These are phyloP conservation scores for Enoplosus armatus DNA, from an alignment of 2,797 vertebrate genomes.

Conservation along the genomic window DNA sequence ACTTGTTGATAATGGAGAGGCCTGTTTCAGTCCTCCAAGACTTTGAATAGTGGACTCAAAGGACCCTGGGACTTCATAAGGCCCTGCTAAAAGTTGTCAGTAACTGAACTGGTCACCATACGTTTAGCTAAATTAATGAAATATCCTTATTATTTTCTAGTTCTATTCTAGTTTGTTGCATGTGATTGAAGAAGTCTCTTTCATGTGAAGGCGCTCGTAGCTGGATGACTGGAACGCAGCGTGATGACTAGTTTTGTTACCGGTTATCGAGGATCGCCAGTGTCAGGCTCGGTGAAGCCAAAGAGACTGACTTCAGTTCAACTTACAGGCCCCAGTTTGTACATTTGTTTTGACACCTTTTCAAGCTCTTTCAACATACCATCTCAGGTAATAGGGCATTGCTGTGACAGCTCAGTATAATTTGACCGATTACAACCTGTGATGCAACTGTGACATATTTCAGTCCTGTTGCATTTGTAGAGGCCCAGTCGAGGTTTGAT, in stretches of 20 bases:
- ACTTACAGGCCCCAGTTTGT: neutral
- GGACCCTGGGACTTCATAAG: neutral
- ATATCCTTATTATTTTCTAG: too few relatives aligned
- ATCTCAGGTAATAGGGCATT: neutral
- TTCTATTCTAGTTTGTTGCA: too few relatives aligned
- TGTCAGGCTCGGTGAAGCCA: neutral
- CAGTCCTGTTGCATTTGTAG: slow-evolving; percentile 11
- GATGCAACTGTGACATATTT: slow-evolving; percentile 23
- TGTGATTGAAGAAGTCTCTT: too few relatives aligned
- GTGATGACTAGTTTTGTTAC: neutral
- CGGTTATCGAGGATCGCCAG: neutral
- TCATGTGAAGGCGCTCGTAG: neutral
- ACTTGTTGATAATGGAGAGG: neutral
- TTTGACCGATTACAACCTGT: neutral
- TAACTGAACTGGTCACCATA: too few relatives aligned
- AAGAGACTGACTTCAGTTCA: neutral
- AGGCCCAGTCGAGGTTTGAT: neutral
- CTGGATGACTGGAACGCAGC: neutral
- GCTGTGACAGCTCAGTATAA: slow-evolving; percentile 1
- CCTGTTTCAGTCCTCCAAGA: neutral
- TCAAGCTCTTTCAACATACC: neutral
- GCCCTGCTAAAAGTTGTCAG: too few relatives aligned
- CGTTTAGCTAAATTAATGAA: too few relatives aligned
- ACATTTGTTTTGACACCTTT: neutral
- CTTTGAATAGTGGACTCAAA: neutral